Evolutionary conservation across 2,797 vertebrate species (phyloP).

Genomic region (Nyctibius grandis): DNA sequence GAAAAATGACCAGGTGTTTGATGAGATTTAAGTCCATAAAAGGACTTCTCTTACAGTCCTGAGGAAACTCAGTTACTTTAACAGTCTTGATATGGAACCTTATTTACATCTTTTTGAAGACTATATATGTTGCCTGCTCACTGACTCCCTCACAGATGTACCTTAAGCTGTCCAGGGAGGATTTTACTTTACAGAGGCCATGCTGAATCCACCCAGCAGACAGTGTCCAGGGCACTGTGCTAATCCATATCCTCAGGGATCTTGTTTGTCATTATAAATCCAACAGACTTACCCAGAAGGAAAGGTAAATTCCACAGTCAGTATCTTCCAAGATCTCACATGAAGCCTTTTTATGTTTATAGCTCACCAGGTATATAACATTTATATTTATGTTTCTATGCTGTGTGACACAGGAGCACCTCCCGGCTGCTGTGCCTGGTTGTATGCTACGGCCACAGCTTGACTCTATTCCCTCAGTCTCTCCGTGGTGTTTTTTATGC

Average conservation of each 20-base stretch:
- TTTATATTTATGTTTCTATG: not conserved
- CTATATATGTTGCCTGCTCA: not conserved
- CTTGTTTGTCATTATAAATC: fast-evolving
- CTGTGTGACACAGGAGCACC: not conserved
- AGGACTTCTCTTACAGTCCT: not conserved
- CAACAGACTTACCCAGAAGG: not conserved
- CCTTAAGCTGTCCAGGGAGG: not conserved
- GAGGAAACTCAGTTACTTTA: not conserved
- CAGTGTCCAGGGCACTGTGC: not conserved
- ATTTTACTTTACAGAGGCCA: not conserved
- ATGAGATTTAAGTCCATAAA: not conserved
- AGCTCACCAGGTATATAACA: not conserved
- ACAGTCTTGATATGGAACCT: not conserved
- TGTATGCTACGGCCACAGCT: fast-evolving
- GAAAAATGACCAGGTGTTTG: not conserved
- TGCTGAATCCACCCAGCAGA: not conserved
- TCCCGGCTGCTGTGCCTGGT: not conserved
- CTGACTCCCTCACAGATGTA: not conserved
- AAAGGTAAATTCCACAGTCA: not conserved
- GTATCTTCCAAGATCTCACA: not conserved
- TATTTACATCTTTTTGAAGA: not conserved
- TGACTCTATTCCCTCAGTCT: not conserved
- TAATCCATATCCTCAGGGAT: not conserved
- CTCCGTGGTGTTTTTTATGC: not conserved
- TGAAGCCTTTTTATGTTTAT: not conserved